phyloP scores from a whole-genome alignment of 1,140 invertebrate genomes.

The Agrypnia vestita region DNA sequence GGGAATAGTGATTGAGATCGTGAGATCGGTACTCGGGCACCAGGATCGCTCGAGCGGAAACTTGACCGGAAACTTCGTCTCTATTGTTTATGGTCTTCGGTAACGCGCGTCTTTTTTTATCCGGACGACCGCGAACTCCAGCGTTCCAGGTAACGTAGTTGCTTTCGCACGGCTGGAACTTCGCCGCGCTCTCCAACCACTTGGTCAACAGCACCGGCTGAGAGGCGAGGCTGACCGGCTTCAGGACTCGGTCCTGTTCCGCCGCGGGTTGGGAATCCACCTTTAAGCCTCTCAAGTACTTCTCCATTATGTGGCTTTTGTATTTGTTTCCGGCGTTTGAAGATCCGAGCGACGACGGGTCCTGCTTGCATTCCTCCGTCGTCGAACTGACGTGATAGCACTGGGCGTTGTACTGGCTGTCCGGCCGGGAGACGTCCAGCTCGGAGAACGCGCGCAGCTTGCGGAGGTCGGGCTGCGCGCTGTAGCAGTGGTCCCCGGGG shows the following conservation, averaged over 20 bases:
- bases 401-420: slow-evolving; percentile 57
- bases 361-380: slow-evolving; percentile 63
- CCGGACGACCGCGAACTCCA: slow-evolving; percentile 61
- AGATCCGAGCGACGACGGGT: slow-evolving; percentile 56
- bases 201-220: slow-evolving; percentile 75
- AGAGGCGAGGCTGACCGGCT: slow-evolving; percentile 63
- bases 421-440: slow-evolving; percentile 20
- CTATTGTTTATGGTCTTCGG: background rate
- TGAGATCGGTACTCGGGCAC: slow-evolving; percentile 25
- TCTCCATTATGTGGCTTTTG: slow-evolving; percentile 75
- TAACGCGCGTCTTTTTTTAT: slow-evolving; percentile 16
- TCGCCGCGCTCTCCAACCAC: slow-evolving; percentile 80
- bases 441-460: slow-evolving; percentile 56
- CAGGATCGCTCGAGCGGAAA: background rate
- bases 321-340: slow-evolving; percentile 66
- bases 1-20: slow-evolving; percentile 58
- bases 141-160: slow-evolving; percentile 79
- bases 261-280: slow-evolving; percentile 50
- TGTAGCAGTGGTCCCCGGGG: slow-evolving; percentile 61
- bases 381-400: slow-evolving; percentile 67
- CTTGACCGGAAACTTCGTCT: background rate
- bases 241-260: slow-evolving; percentile 60
- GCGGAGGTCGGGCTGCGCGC: slow-evolving; percentile 13
- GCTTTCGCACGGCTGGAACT: slow-evolving; percentile 78
- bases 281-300: slow-evolving; percentile 67